phyloP scores from a whole-genome alignment of 2,888 invertebrate genomes.

The Pheosia tremula region DNA sequence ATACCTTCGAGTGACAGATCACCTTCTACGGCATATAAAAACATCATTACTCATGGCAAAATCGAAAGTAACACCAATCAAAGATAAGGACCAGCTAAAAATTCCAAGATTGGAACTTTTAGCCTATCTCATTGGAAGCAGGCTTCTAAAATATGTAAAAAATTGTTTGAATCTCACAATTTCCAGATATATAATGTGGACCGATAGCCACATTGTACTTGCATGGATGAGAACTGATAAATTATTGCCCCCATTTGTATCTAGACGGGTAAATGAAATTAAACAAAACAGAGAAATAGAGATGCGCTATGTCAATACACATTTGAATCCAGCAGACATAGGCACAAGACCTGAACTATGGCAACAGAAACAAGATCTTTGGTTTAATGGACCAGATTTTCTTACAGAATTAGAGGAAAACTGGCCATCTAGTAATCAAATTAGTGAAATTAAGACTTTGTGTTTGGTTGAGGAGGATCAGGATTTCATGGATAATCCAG shows the following conservation, averaged over 20 bases:
- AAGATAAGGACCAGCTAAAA: slow-evolving; percentile 11
- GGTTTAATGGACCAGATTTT: slow-evolving; percentile 13
- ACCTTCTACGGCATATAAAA: background rate
- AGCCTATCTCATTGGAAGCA: slow-evolving; percentile 16
- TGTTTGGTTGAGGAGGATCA: background rate
- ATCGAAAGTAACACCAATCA: slow-evolving; percentile 7
- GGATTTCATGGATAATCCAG: no score
- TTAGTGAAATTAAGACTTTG: background rate
- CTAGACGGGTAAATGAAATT: slow-evolving; percentile 20
- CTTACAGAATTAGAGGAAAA: slow-evolving; percentile 14
- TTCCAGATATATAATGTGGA: slow-evolving; percentile 14
- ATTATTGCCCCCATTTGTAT: slow-evolving; percentile 24
- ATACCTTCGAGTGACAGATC: background rate
- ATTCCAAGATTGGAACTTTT: slow-evolving; percentile 18
- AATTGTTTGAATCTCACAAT: slow-evolving; percentile 1
- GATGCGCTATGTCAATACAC: slow-evolving; percentile 19
- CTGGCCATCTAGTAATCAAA: background rate
- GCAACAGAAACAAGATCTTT: background rate
- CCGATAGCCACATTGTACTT: slow-evolving; percentile 23
- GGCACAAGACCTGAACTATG: slow-evolving; percentile 12
- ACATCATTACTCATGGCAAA: slow-evolving; percentile 9
- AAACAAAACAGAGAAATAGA: slow-evolving; percentile 16
- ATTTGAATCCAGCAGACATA: slow-evolving; percentile 12
- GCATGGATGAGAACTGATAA: slow-evolving; percentile 19
- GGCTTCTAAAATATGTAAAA: slow-evolving; percentile 14